These are phyloP conservation scores for Myxocyprinus asiaticus DNA, from an alignment of 2,113 vertebrate species.

Conservation along the genomic window DNA sequence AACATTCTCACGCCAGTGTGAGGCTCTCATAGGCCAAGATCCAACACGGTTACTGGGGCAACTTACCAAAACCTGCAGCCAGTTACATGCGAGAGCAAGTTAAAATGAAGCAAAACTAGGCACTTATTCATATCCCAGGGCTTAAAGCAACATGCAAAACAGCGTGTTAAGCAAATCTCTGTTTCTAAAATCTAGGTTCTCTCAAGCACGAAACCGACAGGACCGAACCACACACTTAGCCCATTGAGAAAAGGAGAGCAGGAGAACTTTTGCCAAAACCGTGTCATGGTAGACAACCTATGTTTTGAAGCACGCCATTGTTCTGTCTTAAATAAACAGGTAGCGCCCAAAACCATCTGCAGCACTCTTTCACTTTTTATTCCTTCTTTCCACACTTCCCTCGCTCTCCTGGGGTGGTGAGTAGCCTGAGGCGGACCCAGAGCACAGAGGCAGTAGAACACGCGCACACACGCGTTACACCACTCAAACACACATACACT, in stretches of 20 bases:
- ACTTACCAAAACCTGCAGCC: conserved; percentile 41
- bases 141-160: conserved; percentile 68
- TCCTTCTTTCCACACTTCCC: conserved; percentile 25
- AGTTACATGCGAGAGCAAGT: conserved; percentile 32
- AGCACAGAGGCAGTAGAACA: conserved; percentile 31
- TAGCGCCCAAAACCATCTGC: conserved; percentile 49
- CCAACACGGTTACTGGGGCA: conserved; percentile 24
- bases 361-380: conserved; percentile 35
- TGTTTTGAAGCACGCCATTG: conserved; percentile 49
- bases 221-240: conserved; percentile 62
- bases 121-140: conserved; percentile 61
- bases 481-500: background rate
- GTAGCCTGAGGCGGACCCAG: conserved; percentile 19
- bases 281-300: conserved; percentile 38
- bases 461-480: background rate
- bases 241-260: conserved; percentile 32
- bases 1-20: background rate
- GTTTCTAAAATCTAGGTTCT: conserved; percentile 49
- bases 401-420: conserved; percentile 6
- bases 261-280: conserved; percentile 39
- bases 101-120: conserved; percentile 40
- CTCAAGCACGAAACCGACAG: conserved; percentile 59
- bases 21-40: conserved; percentile 18
- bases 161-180: conserved; percentile 68
- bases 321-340: conserved; percentile 51